Conservation (phyloP, 2,888 invertebrate genomes). For the Leucania comma region DNA sequence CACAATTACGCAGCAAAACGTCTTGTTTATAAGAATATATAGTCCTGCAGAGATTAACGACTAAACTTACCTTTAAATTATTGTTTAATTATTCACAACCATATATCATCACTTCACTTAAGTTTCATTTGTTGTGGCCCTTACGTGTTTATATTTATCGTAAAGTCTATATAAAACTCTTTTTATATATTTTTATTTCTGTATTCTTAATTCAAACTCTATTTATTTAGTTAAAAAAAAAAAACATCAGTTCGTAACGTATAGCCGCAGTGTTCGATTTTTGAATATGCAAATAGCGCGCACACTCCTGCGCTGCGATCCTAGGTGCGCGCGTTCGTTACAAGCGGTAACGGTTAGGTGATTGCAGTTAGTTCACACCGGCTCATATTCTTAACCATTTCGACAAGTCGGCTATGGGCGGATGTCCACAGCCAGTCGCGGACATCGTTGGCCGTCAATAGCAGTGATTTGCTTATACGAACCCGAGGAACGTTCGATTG, state of each 20-base stretch:
- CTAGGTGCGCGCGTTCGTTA: conserved; percentile 80
- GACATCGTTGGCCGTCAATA: conserved; percentile 69
- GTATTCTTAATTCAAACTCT: conserved; percentile 6
- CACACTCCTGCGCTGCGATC: conserved; percentile 67
- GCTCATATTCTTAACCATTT: conserved; percentile 85
- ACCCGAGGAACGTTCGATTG: conserved; percentile 67
- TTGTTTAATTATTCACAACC: conserved; percentile 75
- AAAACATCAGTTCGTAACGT: conserved; percentile 28
- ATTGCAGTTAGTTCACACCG: conserved; percentile 83
- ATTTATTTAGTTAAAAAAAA: conserved; percentile 15
- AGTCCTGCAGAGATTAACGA: background rate
- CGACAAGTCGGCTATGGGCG: conserved; percentile 78
- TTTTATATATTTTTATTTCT: conserved; percentile 5
- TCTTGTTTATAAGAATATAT: background rate
- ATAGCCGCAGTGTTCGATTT: conserved; percentile 57
- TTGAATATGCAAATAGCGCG: conserved; percentile 72
- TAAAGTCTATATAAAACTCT: conserved; percentile 25
- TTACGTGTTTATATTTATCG: conserved; percentile 25
- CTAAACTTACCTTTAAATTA: conserved; percentile 73
- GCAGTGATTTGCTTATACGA: conserved; percentile 61
- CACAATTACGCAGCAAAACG: background rate
- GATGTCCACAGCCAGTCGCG: conserved; percentile 76
- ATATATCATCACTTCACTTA: conserved; percentile 74
- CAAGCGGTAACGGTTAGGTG: conserved; percentile 80
- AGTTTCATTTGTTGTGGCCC: conserved; percentile 61